Base-by-base conservation (phyloP, 2,113 vertebrate species). In the Nannospalax galili region DNA sequence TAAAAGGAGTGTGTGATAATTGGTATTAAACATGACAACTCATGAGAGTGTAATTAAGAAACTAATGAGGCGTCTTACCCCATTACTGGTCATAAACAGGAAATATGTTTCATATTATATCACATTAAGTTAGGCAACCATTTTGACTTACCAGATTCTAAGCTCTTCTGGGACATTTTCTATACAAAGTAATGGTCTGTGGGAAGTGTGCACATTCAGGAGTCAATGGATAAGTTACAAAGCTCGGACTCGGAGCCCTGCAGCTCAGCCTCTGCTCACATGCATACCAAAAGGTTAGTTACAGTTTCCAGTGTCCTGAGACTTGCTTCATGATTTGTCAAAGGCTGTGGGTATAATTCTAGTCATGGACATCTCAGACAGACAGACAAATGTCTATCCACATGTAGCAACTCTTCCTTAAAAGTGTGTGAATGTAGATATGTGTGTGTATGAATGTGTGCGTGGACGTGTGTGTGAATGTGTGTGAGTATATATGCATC, bases 1-100 rank as follows among this genome's bases (percentile, higher is more conserved):
- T 82, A 92, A 93, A 89, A 95, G 58, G 42, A 95, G 37, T 80
- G 70, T 75, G 72, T 92, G 85, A 81, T 92, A 91, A 93, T 92
- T 97, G 95, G 5, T 78, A 87, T 92, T 93, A 78, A 78, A 20
- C 91, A 77, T 92, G 72, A 88, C 52, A 93, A 84, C 89, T 90
- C 62, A 70, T 74, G 20, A 90, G 42, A 87, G 28, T 84, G 95
- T 96, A 82, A 92, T 70, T 82, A 79, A 95, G 84, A 88, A 97
- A 95, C 93, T 62, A 96, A 78, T 77, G 35, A 78, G 15, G 48
- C 19, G 78, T 90, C 45, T 95, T 92, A 58, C 89, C 84, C 79
- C 52, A 12, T 67, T 90, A 85, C 78, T 94, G 82, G 35, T 93
- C 72, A 93, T 32, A 77, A 67, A 56, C 15, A 80, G 81, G 92